Evolutionary conservation across 2,113 vertebrate genomes (phyloP), one percentile per base, ranked within the genome.

Genomic region (Martes martes): DNA sequence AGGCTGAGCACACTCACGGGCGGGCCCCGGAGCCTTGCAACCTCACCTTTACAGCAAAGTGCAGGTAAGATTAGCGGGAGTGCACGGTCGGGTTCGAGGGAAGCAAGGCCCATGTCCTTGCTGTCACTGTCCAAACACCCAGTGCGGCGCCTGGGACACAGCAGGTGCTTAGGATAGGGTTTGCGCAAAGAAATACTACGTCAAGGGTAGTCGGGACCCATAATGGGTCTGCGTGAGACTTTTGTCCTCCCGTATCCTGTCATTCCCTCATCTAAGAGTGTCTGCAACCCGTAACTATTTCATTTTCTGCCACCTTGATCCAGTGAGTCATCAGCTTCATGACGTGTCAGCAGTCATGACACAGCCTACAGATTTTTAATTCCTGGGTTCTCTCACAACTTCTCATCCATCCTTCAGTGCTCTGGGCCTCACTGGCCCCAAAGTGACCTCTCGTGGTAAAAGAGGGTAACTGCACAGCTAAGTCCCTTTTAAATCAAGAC

Each of bases 361-460:
- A 7, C 5, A 28, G 69, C 78, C 83, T 28, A 14, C 21, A 45
- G 1, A 63, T 52, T 89, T 81, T 97, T 67, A 33, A 84, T 50
- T 59, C 26, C 26, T 2, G 24, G 76, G 1, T 67, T 85, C 26
- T 57, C 73, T 47, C 7, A 65, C 61, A 45, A 10, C 50, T 47
- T 63, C 50, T 69, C 28, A 18, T 19, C 67, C 78, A 18, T 11
- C 59, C 47, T 33, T 47, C 65, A 1, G 24, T 2, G 65, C 69
- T 65, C 94, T 76, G 63, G 45, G 92, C 87, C 97, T 96, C 61
- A 4, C 39, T 63, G 79, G 95, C 92, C 76, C 86, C 6, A 57
- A 16, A 78, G 95, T 85, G 96, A 61, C 96, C 98, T 96, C 98
- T 96, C 2, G 94, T 98, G 98, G 97, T 78, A 2, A 90, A 67